Evolutionary conservation across 2,113 vertebrate genomes (phyloP).

Genomic region (Platycercus adscitus): DNA sequence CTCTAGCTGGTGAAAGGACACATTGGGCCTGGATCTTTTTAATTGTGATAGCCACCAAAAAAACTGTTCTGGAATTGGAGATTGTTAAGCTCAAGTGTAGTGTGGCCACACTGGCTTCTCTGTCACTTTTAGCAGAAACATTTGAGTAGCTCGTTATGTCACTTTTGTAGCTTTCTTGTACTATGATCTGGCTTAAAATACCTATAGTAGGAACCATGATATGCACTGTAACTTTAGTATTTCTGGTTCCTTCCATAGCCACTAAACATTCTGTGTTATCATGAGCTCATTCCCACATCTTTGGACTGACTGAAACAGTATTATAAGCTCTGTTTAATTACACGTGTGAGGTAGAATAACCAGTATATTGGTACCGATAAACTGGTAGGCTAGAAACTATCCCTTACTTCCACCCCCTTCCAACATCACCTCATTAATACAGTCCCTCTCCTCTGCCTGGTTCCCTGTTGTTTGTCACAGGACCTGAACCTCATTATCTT

Average conservation of each 20-base stretch:
- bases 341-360: rapidly evolving
- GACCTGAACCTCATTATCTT: neutral
- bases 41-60: neutral
- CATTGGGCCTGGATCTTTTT: neutral
- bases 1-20: neutral
- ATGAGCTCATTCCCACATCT: rapidly evolving
- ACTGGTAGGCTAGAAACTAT: neutral
- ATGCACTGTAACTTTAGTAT: neutral
- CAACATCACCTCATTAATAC: neutral
- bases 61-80: neutral
- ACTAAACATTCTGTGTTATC: neutral
- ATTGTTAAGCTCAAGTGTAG: rapidly evolving
- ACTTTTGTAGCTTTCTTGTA: neutral
- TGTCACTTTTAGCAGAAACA: neutral
- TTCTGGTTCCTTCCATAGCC: neutral
- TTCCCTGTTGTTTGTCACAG: neutral
- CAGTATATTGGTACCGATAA: neutral
- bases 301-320: neutral
- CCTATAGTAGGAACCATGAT: neutral
- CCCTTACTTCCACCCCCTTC: neutral
- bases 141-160: neutral
- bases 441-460: neutral
- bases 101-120: neutral
- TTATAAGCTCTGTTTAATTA: neutral
- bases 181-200: neutral